Percentiles rank a stretch among this genome's conserved stretches.
phyloP scores from a whole-genome alignment of 2,888 invertebrate species.

The Ormyrus labotus region DNA sequence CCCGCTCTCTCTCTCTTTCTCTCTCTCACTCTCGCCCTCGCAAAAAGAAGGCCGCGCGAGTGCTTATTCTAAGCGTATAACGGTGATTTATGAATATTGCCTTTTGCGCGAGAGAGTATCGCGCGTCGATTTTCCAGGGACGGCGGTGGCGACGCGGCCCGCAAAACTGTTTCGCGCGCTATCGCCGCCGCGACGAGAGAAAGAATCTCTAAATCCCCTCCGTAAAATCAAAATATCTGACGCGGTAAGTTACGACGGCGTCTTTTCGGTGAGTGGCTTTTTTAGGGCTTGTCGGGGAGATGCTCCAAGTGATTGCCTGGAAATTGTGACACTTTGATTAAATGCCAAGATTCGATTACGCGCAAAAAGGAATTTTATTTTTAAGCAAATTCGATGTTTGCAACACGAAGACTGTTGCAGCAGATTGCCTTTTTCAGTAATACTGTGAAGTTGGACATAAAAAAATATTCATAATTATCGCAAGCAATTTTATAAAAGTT shows the following conservation, averaged over 20 bases:
- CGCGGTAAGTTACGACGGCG: not conserved
- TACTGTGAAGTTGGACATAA: too few relatives aligned
- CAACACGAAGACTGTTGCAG: too few relatives aligned
- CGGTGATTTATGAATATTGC: constrained; percentile 75
- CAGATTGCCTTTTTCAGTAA: too few relatives aligned
- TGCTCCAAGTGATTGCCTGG: too few relatives aligned
- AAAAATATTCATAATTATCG: too few relatives aligned
- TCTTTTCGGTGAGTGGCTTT: not conserved
- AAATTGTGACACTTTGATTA: too few relatives aligned
- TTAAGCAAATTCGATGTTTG: too few relatives aligned
- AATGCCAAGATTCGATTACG: too few relatives aligned
- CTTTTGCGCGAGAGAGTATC: constrained; percentile 67
- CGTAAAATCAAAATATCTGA: constrained; percentile 40
- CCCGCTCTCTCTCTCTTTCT: too few relatives aligned
- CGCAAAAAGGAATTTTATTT: too few relatives aligned
- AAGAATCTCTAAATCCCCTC: constrained; percentile 42
- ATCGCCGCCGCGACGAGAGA: constrained; percentile 18
- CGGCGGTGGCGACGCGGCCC: not conserved
- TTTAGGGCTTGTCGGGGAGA: too few relatives aligned
- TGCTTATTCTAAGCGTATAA: constrained; percentile 75
- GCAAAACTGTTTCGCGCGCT: constrained; percentile 44
- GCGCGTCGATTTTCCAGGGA: constrained; percentile 62
- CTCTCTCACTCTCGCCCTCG: not conserved
- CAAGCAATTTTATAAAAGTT: too few relatives aligned
- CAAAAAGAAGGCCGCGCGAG: constrained; percentile 54